These are phyloP conservation scores for Brachylomia viminalis DNA, from an alignment of 2,888 invertebrate genomes.

Conservation along the genomic window DNA sequence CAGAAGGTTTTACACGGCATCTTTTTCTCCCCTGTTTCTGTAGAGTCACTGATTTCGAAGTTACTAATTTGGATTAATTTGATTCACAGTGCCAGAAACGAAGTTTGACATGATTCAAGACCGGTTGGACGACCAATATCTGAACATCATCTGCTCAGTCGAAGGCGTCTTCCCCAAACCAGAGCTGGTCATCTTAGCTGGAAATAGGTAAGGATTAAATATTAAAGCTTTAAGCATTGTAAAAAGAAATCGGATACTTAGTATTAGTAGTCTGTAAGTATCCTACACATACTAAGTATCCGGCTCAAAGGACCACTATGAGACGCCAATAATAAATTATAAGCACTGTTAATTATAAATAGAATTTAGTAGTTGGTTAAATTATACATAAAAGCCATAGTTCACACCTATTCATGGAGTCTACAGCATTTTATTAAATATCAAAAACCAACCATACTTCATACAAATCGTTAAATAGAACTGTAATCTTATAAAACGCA, in stretches of 20 bases:
- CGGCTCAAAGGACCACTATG: slow-evolving; percentile 5
- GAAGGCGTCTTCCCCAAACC: slow-evolving; percentile 90
- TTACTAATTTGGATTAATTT: background rate
- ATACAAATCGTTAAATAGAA: too few relatives aligned
- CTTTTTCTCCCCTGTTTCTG: background rate
- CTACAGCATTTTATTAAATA: too few relatives aligned
- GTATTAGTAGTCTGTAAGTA: background rate
- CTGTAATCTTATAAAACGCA: background rate
- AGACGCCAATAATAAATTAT: background rate
- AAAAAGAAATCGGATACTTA: background rate
- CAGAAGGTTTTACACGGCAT: background rate
- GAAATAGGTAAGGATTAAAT: slow-evolving; percentile 78
- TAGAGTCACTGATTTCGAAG: background rate
- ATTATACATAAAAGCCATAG: background rate
- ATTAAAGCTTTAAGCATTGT: background rate
- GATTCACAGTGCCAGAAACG: slow-evolving; percentile 84
- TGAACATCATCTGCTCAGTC: slow-evolving; percentile 89
- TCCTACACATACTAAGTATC: background rate
- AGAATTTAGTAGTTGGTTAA: too few relatives aligned
- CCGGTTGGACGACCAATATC: slow-evolving; percentile 83
- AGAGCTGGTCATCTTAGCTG: slow-evolving; percentile 85
- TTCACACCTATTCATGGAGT: background rate
- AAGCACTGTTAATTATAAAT: background rate
- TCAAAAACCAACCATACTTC: background rate
- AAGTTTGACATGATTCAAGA: slow-evolving; percentile 88